Evolutionary conservation across 2,797 vertebrate genomes (phyloP).

Genomic region (Buphagus erythrorhynchus): DNA sequence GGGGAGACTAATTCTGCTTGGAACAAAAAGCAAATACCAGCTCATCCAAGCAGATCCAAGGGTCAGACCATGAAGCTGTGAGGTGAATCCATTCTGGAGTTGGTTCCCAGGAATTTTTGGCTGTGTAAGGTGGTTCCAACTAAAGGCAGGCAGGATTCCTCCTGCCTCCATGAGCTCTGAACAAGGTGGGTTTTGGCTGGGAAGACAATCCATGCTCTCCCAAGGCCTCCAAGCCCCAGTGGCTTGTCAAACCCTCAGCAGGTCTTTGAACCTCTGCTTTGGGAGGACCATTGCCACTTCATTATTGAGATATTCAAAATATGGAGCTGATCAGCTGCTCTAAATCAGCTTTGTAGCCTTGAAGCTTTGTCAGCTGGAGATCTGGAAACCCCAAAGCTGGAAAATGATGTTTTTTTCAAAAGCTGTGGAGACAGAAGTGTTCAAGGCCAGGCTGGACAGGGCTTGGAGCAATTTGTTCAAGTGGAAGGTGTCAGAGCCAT

Average conservation of each 20-base stretch:
- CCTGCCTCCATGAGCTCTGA: background rate
- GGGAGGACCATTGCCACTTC: background rate
- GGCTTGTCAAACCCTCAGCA: background rate
- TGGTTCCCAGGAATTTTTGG: background rate
- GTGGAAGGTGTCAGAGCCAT: background rate
- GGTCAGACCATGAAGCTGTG: rapidly evolving
- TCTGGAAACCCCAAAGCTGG: background rate
- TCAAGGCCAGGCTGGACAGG: background rate
- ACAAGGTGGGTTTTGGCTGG: background rate
- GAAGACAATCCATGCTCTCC: background rate
- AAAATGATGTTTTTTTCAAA: background rate
- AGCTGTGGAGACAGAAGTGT: background rate
- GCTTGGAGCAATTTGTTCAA: background rate
- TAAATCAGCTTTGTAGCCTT: background rate
- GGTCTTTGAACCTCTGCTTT: rapidly evolving
- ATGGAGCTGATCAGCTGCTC: background rate
- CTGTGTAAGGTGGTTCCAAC: background rate
- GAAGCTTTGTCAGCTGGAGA: background rate
- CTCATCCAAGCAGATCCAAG: background rate
- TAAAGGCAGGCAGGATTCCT: background rate
- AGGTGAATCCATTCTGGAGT: rapidly evolving
- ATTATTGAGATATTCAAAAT: background rate
- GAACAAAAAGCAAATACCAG: rapidly evolving
- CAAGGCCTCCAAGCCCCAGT: background rate
- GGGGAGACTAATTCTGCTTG: background rate